phyloP scores from a whole-genome alignment of 2,888 invertebrate genomes.

The Harpalus rufipes region DNA sequence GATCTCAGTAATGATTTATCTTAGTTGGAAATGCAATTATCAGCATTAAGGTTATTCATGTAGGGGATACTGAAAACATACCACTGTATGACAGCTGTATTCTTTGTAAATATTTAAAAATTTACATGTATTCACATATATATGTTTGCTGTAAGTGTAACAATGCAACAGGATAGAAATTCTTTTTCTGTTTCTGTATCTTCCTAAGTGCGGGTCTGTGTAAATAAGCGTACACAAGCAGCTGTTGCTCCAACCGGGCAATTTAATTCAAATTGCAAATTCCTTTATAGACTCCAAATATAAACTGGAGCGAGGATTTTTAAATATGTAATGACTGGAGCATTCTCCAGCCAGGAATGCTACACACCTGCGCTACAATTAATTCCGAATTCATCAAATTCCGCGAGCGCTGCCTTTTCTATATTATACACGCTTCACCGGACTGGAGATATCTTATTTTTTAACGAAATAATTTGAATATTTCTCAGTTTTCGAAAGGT shows the following conservation, averaged over 20 bases:
- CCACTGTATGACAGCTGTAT: too few relatives aligned
- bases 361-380: constrained; percentile 42
- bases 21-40: too few relatives aligned
- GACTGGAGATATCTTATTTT: neutral
- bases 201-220: constrained; percentile 9
- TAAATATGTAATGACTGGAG: constrained; percentile 45
- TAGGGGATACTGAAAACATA: too few relatives aligned
- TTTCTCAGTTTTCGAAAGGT: neutral
- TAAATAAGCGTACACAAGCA: constrained; percentile 35
- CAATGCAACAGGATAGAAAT: too few relatives aligned
- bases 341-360: constrained; percentile 29
- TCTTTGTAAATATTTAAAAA: too few relatives aligned
- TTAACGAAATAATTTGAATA: constrained; percentile 16
- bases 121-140: too few relatives aligned
- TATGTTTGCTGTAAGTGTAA: too few relatives aligned
- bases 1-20: too few relatives aligned
- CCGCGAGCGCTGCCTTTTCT: constrained; percentile 9
- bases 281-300: constrained; percentile 50
- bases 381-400: constrained; percentile 49
- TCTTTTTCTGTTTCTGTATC: constrained; percentile 9
- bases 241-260: constrained; percentile 31
- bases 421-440: constrained; percentile 6
- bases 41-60: too few relatives aligned
- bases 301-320: constrained; percentile 43
- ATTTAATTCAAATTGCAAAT: constrained; percentile 56